Base-by-base conservation (phyloP, 2,888 invertebrate genomes). In the Mesorhabditis sp. region DNA sequence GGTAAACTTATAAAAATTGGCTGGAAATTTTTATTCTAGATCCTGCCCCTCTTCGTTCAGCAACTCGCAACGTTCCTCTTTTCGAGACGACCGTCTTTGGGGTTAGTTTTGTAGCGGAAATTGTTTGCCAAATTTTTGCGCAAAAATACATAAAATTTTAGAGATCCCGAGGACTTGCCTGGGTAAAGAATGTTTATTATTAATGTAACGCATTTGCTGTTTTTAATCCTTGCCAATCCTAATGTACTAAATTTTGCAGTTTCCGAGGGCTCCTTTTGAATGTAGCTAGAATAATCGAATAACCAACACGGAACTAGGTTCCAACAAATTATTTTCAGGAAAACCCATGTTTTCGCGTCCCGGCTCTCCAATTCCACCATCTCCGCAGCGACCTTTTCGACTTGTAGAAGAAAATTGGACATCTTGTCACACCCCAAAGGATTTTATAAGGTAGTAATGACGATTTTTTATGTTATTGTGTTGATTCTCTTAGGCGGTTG, bases 21-120 rank as follows among this genome's bases (percentile, higher is more conserved):
- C 58, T 50, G 7, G 58, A 50, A 50, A n/a, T 50, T 28, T 28
- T 28, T 28, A 28, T 28, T 28, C 28, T n/a, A 50, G 58, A 50
- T 82, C 13, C 74, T 76, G 15, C 78, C 83, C 3, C 67, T 83
- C n/a, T 71, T 76, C 10, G 64, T 81, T 6, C 83, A 83, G 72
- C 80, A 80, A 71, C 72, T 83, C 4, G 68, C 76, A 1, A 74
- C 69, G 4, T 13, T n/a, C 7, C 58, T 50, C n/a, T 50, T 50
- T n/a, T 13, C 7, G 58, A 10, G 58, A 50, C 58, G 58, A 50
- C n/a, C 58, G 10, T 13, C 58, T 50, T n/a, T 50, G 7, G 58
- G 58, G 58, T 50, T 13, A 2, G 28, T 28, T 28, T 28, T 28
- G 1, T 28, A 28, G 28, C 28, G 28, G 28, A 28, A 28, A 28